Evolutionary conservation across 1,140 invertebrate species (phyloP), one percentile per base, ranked within the genome.

Genomic region (Solen grandis): DNA sequence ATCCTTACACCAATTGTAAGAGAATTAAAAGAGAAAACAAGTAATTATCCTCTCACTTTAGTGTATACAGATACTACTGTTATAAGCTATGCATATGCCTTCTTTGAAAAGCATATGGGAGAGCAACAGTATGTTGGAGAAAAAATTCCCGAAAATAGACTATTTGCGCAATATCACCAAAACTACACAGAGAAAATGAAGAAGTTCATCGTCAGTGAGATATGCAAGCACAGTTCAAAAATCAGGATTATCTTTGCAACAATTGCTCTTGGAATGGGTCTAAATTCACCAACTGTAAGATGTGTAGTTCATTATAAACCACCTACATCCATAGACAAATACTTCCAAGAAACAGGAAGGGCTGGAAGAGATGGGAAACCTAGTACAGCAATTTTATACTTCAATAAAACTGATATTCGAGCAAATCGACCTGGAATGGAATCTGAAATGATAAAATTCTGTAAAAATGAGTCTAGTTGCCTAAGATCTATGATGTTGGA

Each of bases 101-200:
- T 25, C 33, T 35, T 79, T 63, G 66, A 63, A n/a, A 41, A 36
- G 16, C 31, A 79, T 27, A 38, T 79, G 59, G 38, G 60, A 35
- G n/a, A 54, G 0, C 22, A 22, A 3, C 38, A 66, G 57, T 79
- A 83, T 29, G 19, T 41, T 31, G 60, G 1, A 54, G 60, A 50
- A 35, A 25, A 73, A 14, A 70, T 62, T n/a, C 77, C 77, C 16
- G 77, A 84, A 72, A 84, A 84, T 33, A 70, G 77, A 54, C 33
- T 84, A 2, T 84, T 82, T 72, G 83, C 41, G 13, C 65, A 77
- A 31, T 84, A 82, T 52, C 72, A 84, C 55, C 54, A 52, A 25
- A 33, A 63, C 25, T 84, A 77, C 55, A 81, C 73, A 22, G 70
- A 77, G 36, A 68, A 77, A 41, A 82, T 84, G 83, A 84, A 84